Base-by-base conservation (phyloP, 2,797 vertebrate species). In the Cossypha caffra region DNA sequence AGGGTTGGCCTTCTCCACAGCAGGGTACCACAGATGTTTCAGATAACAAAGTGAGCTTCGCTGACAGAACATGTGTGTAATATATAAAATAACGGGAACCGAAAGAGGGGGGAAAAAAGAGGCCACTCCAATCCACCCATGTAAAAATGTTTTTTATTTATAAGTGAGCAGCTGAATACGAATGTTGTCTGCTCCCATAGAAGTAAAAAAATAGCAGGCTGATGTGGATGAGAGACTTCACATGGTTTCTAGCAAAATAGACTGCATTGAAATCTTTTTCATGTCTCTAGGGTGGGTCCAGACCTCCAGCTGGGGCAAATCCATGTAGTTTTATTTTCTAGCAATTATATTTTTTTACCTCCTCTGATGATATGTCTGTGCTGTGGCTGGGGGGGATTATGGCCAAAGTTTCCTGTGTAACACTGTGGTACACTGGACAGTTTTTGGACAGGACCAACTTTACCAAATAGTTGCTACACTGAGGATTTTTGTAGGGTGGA, bases 1-100 rank as follows among this genome's bases (percentile, higher is more conserved):
- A 89, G 75, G 24, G 80, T 21, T 96, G 96, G 95, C 95, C 96
- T 95, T 86, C 95, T 93, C 93, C 94, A 57, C 95, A 96, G 96
- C 94, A 86, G 95, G 96, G 95, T 94, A 95, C 92, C 96, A 92
- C 96, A 97, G 97, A 97, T 97, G 97, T 97, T 97, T 97, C 95
- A 90, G 95, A 97, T 97, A 96, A 97, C 96, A 90, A 72, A 96
- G 95, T 96, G 93, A 96, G 96, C 92, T 94, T 91, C 1, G 38
- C 91, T 96, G 96, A 96, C 94, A 96, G 93, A 94, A 97, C 92
- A 96, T 97, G 97, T 96, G 96, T 95, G 91, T 95, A 95, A 96
- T 95, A 95, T 95, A 95, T 94, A 92, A 95, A 97, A 97, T 97
- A 97, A 96, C 94, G 94, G 93, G 89, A 96, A 92, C 88, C 2